phyloP scores from a whole-genome alignment of 1,140 invertebrate species.

The Lepidurus packardi region DNA sequence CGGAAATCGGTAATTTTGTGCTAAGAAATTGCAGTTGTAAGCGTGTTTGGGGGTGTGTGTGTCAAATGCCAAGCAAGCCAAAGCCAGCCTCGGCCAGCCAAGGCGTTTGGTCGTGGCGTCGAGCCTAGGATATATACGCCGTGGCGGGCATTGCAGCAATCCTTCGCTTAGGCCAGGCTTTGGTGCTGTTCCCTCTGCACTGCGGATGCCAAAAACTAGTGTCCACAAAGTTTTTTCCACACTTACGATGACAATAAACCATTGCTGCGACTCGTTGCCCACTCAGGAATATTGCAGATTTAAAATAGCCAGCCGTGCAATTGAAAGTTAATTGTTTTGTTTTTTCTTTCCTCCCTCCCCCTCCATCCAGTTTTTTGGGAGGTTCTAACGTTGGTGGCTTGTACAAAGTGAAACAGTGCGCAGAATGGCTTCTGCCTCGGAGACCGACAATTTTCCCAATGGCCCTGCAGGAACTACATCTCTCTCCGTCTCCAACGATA shows the following conservation, averaged over 20 bases:
- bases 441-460: constrained; percentile 18
- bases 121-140: constrained; percentile 21
- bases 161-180: constrained; percentile 9
- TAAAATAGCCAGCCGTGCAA: background rate
- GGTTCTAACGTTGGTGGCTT: background rate
- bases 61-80: constrained; percentile 12
- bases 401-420: background rate
- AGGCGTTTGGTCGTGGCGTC: constrained; percentile 16
- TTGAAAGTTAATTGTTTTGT: background rate
- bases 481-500: background rate
- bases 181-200: background rate
- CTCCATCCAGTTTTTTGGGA: background rate
- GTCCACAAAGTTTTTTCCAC: background rate
- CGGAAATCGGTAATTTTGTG: background rate
- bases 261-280: background rate
- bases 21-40: background rate
- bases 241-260: background rate
- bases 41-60: constrained; percentile 1
- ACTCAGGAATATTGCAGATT: background rate
- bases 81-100: constrained; percentile 10
- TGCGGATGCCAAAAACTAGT: constrained; percentile 1
- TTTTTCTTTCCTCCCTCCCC: background rate
- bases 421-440: constrained; percentile 20
- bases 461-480: constrained; percentile 1
- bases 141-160: constrained; percentile 20